phyloP scores from a whole-genome alignment of 2,888 invertebrate species.

The Sabellastarte sp. region DNA sequence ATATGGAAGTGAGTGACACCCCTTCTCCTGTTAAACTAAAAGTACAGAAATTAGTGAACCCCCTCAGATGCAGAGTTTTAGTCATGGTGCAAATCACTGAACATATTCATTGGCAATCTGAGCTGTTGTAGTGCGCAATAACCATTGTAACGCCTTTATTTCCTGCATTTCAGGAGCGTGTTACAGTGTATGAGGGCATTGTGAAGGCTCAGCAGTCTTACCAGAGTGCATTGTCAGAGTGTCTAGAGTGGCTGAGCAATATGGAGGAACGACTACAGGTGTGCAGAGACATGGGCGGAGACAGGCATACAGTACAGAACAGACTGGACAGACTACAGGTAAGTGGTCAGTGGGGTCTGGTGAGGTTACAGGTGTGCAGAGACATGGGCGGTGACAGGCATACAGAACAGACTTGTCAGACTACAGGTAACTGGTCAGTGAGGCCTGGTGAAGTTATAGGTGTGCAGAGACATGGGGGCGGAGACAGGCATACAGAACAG shows the following conservation, averaged over 20 bases:
- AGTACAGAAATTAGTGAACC: no score
- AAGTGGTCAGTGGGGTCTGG: conserved; percentile 58
- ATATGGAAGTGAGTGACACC: no score
- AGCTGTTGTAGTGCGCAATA: no score
- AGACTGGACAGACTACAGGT: conserved; percentile 74
- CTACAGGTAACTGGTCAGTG: conserved; percentile 63
- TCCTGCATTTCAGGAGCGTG: conserved; percentile 40
- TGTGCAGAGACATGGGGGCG: no score
- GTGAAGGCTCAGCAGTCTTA: conserved; percentile 81
- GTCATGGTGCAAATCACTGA: background rate
- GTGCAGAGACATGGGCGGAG: conserved; percentile 81
- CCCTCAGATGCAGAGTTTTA: background rate
- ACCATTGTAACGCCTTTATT: no score
- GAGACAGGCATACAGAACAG: no score
- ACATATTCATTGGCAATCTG: no score
- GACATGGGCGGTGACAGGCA: conserved; percentile 86
- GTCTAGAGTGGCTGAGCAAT: conserved; percentile 69
- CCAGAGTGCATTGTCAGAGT: conserved; percentile 42
- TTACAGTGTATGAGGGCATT: conserved; percentile 77
- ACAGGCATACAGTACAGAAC: conserved; percentile 79
- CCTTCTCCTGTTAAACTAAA: no score
- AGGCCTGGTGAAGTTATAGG: no score
- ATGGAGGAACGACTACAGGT: conserved; percentile 83
- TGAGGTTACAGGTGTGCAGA: conserved; percentile 75
- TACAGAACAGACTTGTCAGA: conserved; percentile 78